Evolutionary conservation across 2,113 vertebrate genomes (phyloP).

Genomic region (Dasyprocta punctata): DNA sequence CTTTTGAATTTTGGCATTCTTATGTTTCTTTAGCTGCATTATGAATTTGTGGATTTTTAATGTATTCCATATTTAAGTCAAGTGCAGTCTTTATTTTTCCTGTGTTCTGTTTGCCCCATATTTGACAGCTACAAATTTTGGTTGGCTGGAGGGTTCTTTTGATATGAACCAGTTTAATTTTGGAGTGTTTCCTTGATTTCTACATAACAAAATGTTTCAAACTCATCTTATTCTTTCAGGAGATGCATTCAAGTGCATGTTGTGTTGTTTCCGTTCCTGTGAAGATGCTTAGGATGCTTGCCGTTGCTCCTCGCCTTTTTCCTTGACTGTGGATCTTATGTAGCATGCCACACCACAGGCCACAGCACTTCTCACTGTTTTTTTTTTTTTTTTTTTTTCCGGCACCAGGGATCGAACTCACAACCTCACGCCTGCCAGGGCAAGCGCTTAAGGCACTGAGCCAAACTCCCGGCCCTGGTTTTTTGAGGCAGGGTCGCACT

Average conservation of each 20-base stretch:
- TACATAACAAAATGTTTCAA: neutral
- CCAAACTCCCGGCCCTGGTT: too few relatives aligned
- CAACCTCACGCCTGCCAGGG: too few relatives aligned
- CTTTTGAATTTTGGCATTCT: neutral
- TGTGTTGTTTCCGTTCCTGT: neutral
- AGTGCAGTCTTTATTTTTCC: neutral
- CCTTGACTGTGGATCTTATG: neutral
- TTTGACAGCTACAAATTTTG: neutral
- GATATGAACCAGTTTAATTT: neutral
- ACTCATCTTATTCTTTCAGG: neutral
- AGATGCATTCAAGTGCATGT: neutral
- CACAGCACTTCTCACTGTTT: neutral
- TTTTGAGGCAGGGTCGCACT: too few relatives aligned
- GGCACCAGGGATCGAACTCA: too few relatives aligned
- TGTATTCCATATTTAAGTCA: neutral
- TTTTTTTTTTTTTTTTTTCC: neutral
- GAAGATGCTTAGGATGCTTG: accelerated
- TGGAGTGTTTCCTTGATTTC: neutral
- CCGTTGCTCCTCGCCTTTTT: too few relatives aligned
- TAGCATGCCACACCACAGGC: accelerated
- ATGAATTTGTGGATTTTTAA: neutral
- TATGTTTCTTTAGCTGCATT: neutral
- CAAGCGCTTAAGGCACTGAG: too few relatives aligned
- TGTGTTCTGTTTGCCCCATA: accelerated
- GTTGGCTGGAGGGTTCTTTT: neutral